Conservation (phyloP, 2,113 vertebrate species). For the Eurypyga helias region DNA sequence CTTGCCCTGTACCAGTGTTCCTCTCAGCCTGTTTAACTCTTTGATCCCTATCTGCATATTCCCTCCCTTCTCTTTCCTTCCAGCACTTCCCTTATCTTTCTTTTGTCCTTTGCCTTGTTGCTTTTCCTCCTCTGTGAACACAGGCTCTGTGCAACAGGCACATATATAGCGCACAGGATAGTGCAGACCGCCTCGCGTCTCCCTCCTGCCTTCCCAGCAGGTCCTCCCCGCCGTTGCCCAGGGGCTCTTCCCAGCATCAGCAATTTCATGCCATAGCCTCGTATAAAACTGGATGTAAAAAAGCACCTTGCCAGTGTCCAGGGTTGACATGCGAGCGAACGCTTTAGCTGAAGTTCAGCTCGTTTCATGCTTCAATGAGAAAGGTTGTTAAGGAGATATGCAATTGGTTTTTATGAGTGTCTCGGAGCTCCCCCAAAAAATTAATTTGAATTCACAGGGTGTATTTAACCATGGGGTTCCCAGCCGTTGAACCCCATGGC, state of each 20-base stretch:
- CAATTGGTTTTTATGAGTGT: neutral
- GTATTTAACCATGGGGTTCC: neutral
- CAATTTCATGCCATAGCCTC: neutral
- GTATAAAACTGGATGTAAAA: neutral
- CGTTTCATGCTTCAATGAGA: neutral
- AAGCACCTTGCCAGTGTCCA: neutral
- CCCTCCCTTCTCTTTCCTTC: neutral
- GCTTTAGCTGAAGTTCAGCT: neutral
- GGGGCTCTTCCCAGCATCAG: neutral
- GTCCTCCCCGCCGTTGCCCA: fast-evolving
- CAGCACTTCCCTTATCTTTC: neutral
- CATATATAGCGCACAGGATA: fast-evolving
- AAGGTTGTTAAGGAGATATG: neutral
- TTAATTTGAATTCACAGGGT: neutral
- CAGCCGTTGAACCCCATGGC: neutral
- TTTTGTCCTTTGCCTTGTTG: neutral
- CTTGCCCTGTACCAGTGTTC: fast-evolving
- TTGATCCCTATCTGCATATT: neutral
- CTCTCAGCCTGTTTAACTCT: neutral
- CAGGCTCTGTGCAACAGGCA: neutral
- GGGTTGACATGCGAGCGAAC: neutral
- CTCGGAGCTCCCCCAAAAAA: fast-evolving
- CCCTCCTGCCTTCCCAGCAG: neutral
- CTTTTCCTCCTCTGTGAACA: neutral
- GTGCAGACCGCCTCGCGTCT: neutral